Evolutionary conservation across 1,140 invertebrate species (phyloP).

Genomic region (Drosophila lacteicornis): DNA sequence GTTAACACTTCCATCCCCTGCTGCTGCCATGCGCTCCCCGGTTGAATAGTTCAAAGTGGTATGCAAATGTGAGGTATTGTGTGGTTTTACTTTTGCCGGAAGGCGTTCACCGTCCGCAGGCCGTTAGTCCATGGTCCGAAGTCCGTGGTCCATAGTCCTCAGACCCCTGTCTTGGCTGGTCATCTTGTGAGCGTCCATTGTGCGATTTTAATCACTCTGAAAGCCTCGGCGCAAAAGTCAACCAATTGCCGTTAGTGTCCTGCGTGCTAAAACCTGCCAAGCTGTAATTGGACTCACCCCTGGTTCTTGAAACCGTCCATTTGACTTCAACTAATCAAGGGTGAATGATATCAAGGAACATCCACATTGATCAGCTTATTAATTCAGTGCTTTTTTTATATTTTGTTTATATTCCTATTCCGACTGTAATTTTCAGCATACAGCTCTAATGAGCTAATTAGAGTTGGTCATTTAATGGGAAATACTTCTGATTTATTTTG

Average conservation of each 20-base stretch:
- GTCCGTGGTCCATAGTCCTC: conserved; percentile 2
- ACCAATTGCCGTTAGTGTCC: conserved; percentile 61
- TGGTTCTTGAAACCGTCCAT: conserved; percentile 5
- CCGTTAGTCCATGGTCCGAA: background rate
- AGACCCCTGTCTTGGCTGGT: conserved; percentile 29
- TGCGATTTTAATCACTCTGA: conserved; percentile 77
- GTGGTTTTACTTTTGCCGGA: conserved; percentile 77
- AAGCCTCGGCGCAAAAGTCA: conserved; percentile 67
- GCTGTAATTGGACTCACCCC: conserved; percentile 26
- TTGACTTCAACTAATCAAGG: background rate
- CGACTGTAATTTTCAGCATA: background rate
- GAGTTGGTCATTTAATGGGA: background rate
- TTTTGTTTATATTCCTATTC: background rate
- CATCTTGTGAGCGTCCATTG: conserved; percentile 68
- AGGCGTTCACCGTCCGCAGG: conserved; percentile 37
- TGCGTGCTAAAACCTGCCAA: conserved; percentile 51
- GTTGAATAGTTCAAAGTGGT: conserved; percentile 75
- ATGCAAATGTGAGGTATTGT: conserved; percentile 80
- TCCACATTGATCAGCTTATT: background rate
- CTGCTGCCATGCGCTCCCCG: conserved; percentile 7
- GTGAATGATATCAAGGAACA: background rate
- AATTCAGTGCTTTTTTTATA: background rate
- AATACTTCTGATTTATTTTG: background rate
- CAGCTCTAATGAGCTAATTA: conserved; percentile 7
- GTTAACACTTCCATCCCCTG: conserved; percentile 25